These are phyloP conservation scores for Phoronis australis DNA, from an alignment of 2,888 invertebrate genomes.

Conservation along the genomic window DNA sequence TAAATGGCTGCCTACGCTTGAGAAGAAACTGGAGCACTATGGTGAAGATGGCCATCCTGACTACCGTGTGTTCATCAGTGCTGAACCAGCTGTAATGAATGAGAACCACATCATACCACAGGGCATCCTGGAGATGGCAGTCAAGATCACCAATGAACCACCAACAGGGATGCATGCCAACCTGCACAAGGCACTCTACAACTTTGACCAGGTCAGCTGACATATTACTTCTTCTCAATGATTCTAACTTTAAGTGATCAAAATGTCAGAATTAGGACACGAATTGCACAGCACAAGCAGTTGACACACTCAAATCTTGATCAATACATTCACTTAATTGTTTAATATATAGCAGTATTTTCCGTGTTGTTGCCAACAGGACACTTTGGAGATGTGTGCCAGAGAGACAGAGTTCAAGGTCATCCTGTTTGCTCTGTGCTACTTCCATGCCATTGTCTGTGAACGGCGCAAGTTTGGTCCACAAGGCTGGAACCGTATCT, in stretches of 20 bases:
- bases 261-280: too few relatives aligned
- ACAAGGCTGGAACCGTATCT: constrained; percentile 70
- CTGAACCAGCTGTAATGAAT: constrained; percentile 84
- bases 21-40: constrained; percentile 85
- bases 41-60: constrained; percentile 72
- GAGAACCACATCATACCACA: constrained; percentile 90
- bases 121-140: constrained; percentile 90
- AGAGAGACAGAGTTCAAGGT: constrained; percentile 95
- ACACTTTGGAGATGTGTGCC: constrained; percentile 89
- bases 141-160: constrained; percentile 96
- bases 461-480: constrained; percentile 93
- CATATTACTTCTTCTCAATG: too few relatives aligned
- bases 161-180: constrained; percentile 96
- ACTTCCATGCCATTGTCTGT: constrained; percentile 94
- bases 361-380: too few relatives aligned
- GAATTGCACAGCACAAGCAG: too few relatives aligned
- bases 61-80: constrained; percentile 88
- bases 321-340: too few relatives aligned
- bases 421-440: constrained; percentile 78
- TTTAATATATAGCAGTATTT: too few relatives aligned
- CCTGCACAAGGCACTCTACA: constrained; percentile 88
- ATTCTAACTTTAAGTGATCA: too few relatives aligned
- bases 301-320: too few relatives aligned
- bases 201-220: constrained; percentile 74
- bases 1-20: constrained; percentile 84